Percentiles rank a stretch among this genome's conserved stretches.
Evolutionary conservation across 2,888 invertebrate genomes (phyloP).

Genomic region (Nudaria mundana): DNA sequence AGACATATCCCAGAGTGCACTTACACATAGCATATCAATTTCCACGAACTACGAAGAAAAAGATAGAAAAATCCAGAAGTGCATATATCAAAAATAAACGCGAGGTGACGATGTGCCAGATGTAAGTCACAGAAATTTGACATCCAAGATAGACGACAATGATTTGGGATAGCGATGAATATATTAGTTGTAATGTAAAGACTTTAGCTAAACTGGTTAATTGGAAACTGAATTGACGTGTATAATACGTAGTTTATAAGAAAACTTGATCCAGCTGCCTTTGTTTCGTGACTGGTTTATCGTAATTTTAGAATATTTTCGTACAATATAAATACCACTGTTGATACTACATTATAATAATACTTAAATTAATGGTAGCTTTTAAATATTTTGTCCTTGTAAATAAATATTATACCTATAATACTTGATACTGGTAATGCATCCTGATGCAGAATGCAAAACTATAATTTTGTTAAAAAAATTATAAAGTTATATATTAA

Average conservation of each 20-base stretch:
- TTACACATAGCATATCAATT: conserved; percentile 70
- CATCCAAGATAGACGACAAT: conserved; percentile 82
- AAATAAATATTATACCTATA: conserved; percentile 65
- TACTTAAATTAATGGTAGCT: conserved; percentile 65
- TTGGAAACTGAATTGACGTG: conserved; percentile 16
- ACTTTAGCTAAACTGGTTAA: conserved; percentile 29
- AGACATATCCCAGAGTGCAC: conserved; percentile 66
- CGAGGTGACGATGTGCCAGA: conserved; percentile 56
- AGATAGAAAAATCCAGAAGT: conserved; percentile 70
- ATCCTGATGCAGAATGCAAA: conserved; percentile 62
- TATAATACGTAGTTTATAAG: conserved; percentile 32
- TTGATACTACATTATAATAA: conserved; percentile 37
- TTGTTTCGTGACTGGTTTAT: conserved; percentile 62
- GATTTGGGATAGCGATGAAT: conserved; percentile 91
- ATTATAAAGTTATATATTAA: conserved; percentile 72
- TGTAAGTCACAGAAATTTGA: conserved; percentile 43
- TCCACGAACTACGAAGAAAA: conserved; percentile 66
- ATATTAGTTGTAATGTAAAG: conserved; percentile 51
- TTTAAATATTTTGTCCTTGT: conserved; percentile 62
- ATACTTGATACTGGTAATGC: conserved; percentile 52
- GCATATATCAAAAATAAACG: conserved; percentile 78
- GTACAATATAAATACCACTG: conserved; percentile 31
- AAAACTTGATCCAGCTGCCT: conserved; percentile 58
- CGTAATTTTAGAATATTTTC: conserved; percentile 47
- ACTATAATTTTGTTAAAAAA: conserved; percentile 81